phyloP scores from a whole-genome alignment of 2,888 invertebrate genomes.

The Beris chalybata region DNA sequence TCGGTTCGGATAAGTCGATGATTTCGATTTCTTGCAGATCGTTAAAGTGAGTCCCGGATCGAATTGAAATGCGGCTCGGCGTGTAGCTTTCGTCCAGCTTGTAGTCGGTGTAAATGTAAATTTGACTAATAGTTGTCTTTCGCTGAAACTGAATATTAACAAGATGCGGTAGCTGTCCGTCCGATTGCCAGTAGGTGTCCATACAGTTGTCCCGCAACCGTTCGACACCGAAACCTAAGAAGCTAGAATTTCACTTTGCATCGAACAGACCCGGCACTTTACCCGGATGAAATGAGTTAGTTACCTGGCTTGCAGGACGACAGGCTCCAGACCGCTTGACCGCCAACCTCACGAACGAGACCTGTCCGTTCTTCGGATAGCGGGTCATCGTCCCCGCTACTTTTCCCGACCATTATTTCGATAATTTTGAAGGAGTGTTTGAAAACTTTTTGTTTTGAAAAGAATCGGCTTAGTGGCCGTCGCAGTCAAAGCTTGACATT shows the following conservation, averaged over 20 bases:
- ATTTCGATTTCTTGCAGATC: conserved; percentile 95
- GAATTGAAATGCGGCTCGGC: conserved; percentile 88
- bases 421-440: too few relatives aligned
- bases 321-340: conserved; percentile 95
- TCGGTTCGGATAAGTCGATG: conserved; percentile 89
- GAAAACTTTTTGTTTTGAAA: too few relatives aligned
- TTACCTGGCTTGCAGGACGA: conserved; percentile 97
- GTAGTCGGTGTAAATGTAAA: conserved; percentile 96
- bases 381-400: conserved; percentile 51
- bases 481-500: too few relatives aligned
- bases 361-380: conserved; percentile 52
- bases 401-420: conserved; percentile 39
- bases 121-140: conserved; percentile 92
- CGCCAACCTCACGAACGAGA: conserved; percentile 80
- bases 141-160: conserved; percentile 95
- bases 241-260: not conserved
- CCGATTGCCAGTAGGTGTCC: conserved; percentile 99
- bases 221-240: conserved; percentile 92
- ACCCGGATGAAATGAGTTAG: not conserved
- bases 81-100: conserved; percentile 99
- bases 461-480: too few relatives aligned
- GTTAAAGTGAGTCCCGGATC: conserved; percentile 95
- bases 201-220: conserved; percentile 92
- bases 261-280: not conserved
- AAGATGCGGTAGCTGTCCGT: conserved; percentile 96